Conservation (phyloP, 2,797 vertebrate genomes). For the Sebastes kiyomatsui region DNA sequence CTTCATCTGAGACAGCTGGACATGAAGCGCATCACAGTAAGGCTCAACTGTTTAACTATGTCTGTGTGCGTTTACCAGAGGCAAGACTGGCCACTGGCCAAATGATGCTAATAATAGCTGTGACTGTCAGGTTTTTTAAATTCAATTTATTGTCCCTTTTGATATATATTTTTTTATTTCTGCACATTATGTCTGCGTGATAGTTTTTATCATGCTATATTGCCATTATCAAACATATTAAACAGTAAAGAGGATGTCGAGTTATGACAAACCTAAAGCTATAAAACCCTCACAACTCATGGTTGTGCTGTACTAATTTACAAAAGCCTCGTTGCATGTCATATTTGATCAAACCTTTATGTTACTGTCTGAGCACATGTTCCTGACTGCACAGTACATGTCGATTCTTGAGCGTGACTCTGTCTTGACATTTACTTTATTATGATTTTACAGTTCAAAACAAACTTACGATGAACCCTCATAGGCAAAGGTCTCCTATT, state of each 20-base stretch:
- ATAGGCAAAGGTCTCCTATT: background rate
- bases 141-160: background rate
- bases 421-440: background rate
- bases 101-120: background rate
- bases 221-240: background rate
- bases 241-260: background rate
- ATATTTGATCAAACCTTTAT: background rate
- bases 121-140: background rate
- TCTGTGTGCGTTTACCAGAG: background rate
- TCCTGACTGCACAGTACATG: background rate
- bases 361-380: background rate
- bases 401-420: constrained; percentile 17
- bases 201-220: background rate
- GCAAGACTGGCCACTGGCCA: background rate
- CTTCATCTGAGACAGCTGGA: constrained; percentile 97
- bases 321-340: background rate
- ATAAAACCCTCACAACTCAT: background rate
- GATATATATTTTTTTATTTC: background rate
- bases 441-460: constrained; percentile 6
- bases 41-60: constrained; percentile 32
- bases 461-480: background rate
- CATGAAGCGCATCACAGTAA: constrained; percentile 99
- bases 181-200: background rate
- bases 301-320: background rate
- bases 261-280: background rate